These are phyloP conservation scores for Mustela erminea DNA, from an alignment of 2,797 vertebrate genomes.

Conservation along the genomic window DNA sequence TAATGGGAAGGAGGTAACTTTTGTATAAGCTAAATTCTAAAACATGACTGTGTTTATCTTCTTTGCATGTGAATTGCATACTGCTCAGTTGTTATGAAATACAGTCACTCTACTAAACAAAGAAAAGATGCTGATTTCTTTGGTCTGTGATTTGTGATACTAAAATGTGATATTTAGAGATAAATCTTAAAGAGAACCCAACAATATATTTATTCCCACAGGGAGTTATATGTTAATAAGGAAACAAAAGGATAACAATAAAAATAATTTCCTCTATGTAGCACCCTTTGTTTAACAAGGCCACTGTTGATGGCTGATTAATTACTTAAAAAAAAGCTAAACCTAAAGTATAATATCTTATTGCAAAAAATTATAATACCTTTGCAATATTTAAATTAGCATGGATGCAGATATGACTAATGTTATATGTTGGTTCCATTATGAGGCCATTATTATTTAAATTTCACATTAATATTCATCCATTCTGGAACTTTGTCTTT, in stretches of 20 bases:
- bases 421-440: conserved; percentile 54
- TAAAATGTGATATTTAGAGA: conserved; percentile 66
- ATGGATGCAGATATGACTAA: conserved; percentile 69
- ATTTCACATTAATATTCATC: conserved; percentile 81
- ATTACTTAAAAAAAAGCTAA: conserved; percentile 42
- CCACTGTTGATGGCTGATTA: conserved; percentile 21
- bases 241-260: conserved; percentile 52
- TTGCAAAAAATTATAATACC: conserved; percentile 33
- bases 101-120: conserved; percentile 68
- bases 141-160: not conserved
- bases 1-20: conserved; percentile 69
- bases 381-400: conserved; percentile 80
- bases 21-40: conserved; percentile 69
- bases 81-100: conserved; percentile 1
- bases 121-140: conserved; percentile 61
- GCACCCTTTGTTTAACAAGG: conserved; percentile 47
- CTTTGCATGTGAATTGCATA: conserved; percentile 30
- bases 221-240: conserved; percentile 60
- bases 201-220: conserved; percentile 64
- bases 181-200: conserved; percentile 62
- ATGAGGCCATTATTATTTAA: conserved; percentile 75
- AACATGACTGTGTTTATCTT: conserved; percentile 12
- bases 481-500: conserved; percentile 74
- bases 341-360: not conserved
- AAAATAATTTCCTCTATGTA: not conserved